Evolutionary conservation across 2,113 vertebrate genomes (phyloP), one percentile per base, ranked within the genome.

Genomic region (Actenoides hombroni): DNA sequence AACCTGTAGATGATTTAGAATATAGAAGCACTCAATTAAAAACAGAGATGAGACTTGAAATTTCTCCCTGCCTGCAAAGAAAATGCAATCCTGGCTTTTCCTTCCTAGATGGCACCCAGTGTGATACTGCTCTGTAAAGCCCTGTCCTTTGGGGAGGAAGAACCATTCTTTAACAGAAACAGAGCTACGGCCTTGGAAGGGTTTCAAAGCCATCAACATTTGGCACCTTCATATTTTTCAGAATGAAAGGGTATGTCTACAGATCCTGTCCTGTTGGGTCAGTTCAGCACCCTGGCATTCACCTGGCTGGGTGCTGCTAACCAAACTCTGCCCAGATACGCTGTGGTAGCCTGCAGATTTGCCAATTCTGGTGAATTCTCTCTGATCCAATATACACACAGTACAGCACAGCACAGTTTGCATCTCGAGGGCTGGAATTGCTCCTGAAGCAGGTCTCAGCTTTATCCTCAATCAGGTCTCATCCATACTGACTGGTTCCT

Each of bases 321-420:
- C 16, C 14, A 74, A 61, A 67, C 21, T 44, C 39, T 86, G 17
- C 12, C 35, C 11, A 28, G 4, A 0, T 6, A 4, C 3, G 11
- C 31, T 25, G 13, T 35, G 24, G 10, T 56, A 51, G 21, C 15
- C 53, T 57, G 48, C 74, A 33, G n/a, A 40, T 33, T 74, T 90
- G 46, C 12, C 29, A 13, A 1, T 82, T 75, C 42, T 35, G 11
- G 20, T 40, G n/a, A 68, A 37, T 23, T 64, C 13, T 59, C 13
- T 67, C 16, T 44, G 39, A 8, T 10, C 31, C 0, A 0, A 37
- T 3, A 37, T 16, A 9, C 24, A 42, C 17, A 60, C 7, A 64
- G 40, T 13, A 24, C 15, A 64, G 40, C 16, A 33, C 15, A 42
- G 14, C 24, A 57, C 8, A 4, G 4, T 79, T 83, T 48, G 9